Evolutionary conservation across 2,113 vertebrate species (phyloP).

Genomic region (Balaeniceps rex): DNA sequence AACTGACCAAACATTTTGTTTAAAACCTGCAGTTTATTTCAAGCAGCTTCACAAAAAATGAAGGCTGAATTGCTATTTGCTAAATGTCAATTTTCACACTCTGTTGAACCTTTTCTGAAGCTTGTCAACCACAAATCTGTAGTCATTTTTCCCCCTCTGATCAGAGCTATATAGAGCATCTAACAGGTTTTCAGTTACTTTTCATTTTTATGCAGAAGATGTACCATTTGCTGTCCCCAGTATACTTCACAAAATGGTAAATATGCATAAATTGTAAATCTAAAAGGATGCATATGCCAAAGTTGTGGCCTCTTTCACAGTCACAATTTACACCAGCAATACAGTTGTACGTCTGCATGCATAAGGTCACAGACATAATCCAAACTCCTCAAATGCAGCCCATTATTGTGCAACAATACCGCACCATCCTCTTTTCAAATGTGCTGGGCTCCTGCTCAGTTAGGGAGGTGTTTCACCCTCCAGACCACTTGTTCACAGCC

Average conservation of each 20-base stretch:
- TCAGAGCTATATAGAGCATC: neutral
- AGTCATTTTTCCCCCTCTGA: neutral
- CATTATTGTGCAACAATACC: neutral
- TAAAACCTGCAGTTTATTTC: constrained; percentile 29
- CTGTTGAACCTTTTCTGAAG: constrained; percentile 47
- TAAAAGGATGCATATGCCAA: neutral
- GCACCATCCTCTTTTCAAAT: neutral
- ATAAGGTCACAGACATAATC: neutral
- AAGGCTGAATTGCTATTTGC: constrained; percentile 12
- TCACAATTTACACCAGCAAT: neutral
- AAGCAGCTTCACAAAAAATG: neutral
- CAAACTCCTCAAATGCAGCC: neutral
- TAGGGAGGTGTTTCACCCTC: neutral
- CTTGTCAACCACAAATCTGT: constrained; percentile 28
- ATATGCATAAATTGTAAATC: neutral
- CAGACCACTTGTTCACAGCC: neutral
- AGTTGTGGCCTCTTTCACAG: neutral
- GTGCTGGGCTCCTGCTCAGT: neutral
- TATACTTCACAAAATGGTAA: neutral
- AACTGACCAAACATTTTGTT: constrained; percentile 24
- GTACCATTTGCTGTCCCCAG: neutral
- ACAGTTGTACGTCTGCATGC: neutral
- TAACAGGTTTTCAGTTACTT: constrained; percentile 19
- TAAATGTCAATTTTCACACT: constrained; percentile 61
- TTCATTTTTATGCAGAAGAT: constrained; percentile 9